Conservation (phyloP, 2,113 vertebrate species). For the Peromyscus leucopus region DNA sequence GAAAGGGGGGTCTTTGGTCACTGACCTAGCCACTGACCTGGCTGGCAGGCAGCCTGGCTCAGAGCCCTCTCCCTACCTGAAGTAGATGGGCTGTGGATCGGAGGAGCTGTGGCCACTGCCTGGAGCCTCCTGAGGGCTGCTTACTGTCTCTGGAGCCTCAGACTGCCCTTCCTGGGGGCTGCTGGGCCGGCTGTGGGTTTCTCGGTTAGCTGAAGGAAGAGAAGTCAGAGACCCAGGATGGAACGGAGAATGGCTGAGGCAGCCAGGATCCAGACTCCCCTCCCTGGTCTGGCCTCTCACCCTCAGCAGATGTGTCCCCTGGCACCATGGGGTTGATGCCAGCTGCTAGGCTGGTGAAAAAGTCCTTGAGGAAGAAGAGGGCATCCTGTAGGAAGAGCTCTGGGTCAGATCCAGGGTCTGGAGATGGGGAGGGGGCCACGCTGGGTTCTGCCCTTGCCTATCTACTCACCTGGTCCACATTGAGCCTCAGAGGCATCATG, state of each 20-base stretch:
- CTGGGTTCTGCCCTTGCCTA: rapidly evolving
- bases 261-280: not conserved
- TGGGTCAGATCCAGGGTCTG: not conserved
- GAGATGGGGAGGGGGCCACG: rapidly evolving
- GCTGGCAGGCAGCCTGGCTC: not conserved
- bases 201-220: constrained; percentile 5
- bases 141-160: constrained; percentile 83
- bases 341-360: constrained; percentile 92
- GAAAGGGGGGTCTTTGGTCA: not conserved
- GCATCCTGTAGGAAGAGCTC: constrained; percentile 89
- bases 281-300: constrained; percentile 78
- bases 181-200: constrained; percentile 6
- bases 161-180: constrained; percentile 73
- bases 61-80: constrained; percentile 86
- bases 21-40: not conserved
- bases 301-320: constrained; percentile 90
- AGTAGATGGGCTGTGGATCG: constrained; percentile 94
- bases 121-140: constrained; percentile 88
- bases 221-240: not conserved
- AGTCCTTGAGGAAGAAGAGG: constrained; percentile 95
- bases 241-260: not conserved
- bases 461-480: constrained; percentile 91
- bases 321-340: constrained; percentile 91
- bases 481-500: constrained; percentile 93
- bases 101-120: constrained; percentile 88